Evolutionary conservation across 2,888 invertebrate genomes (phyloP).

Genomic region (Pseudococcus longispinus): DNA sequence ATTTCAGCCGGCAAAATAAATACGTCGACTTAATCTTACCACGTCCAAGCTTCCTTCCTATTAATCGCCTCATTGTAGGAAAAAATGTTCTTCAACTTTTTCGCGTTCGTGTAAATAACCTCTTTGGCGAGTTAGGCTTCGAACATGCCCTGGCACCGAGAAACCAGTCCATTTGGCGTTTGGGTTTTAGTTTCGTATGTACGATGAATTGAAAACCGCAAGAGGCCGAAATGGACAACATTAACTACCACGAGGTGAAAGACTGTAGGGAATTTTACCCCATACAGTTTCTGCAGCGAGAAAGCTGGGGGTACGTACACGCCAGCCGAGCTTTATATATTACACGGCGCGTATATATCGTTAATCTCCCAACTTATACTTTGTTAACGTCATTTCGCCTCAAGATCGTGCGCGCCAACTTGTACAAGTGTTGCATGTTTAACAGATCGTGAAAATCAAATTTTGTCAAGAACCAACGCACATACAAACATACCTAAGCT

Average conservation of each 20-base stretch:
- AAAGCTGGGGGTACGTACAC: neutral
- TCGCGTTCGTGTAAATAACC: neutral
- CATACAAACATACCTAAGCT: neutral
- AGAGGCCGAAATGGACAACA: conserved; percentile 43
- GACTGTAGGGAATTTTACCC: conserved; percentile 38
- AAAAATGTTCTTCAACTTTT: neutral
- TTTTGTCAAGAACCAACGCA: neutral
- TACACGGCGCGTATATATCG: conserved; percentile 13
- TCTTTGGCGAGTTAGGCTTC: neutral
- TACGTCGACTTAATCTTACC: neutral
- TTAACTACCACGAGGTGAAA: conserved; percentile 37
- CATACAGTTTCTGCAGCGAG: neutral
- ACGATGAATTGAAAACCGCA: conserved; percentile 43
- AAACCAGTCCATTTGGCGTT: conserved; percentile 3
- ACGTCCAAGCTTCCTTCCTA: neutral
- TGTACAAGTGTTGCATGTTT: conserved; percentile 12
- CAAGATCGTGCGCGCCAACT: conserved; percentile 3
- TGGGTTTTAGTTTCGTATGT: neutral
- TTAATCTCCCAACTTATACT: conserved; percentile 40
- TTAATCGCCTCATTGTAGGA: neutral
- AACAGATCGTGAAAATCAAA: conserved; percentile 41
- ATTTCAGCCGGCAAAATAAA: neutral
- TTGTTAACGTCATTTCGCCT: conserved; percentile 29
- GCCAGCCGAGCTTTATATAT: neutral
- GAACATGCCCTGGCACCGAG: neutral